phyloP scores from a whole-genome alignment of 2,113 vertebrate genomes.

The Oplegnathus fasciatus region DNA sequence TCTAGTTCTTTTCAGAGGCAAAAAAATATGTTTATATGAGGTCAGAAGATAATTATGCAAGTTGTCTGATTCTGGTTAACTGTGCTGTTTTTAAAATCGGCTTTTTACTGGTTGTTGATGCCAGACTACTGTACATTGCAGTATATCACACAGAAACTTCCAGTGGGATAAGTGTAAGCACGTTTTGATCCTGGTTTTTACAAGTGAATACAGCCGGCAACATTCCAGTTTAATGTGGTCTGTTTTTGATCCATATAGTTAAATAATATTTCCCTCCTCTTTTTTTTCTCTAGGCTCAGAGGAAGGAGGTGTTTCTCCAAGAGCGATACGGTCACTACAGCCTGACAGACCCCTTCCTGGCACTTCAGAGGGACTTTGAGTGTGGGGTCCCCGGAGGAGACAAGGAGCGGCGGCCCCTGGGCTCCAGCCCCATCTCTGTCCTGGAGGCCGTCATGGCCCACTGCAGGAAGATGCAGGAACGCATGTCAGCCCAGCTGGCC shows the following conservation, averaged over 20 bases:
- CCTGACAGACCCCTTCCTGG: conserved; percentile 97
- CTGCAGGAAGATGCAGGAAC: conserved; percentile 98
- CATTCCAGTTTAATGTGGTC: too few relatives aligned
- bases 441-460: conserved; percentile 98
- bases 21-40: too few relatives aligned
- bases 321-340: conserved; percentile 96
- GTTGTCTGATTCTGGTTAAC: too few relatives aligned
- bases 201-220: too few relatives aligned
- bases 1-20: too few relatives aligned
- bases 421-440: conserved; percentile 94
- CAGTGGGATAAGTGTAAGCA: too few relatives aligned
- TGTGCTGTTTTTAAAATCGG: too few relatives aligned
- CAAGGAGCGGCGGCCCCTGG: conserved; percentile 91
- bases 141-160: too few relatives aligned
- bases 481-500: conserved; percentile 94
- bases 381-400: conserved; percentile 84
- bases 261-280: background rate
- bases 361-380: conserved; percentile 96
- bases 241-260: background rate
- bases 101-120: too few relatives aligned
- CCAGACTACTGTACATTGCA: too few relatives aligned
- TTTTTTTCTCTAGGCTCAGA: conserved; percentile 87
- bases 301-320: conserved; percentile 97
- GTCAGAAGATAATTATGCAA: too few relatives aligned
- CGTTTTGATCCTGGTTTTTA: too few relatives aligned